Percentiles rank a stretch among this genome's conserved stretches.
These are phyloP conservation scores for Apodemus agrarius DNA, from an alignment of 2,797 vertebrate genomes.

Conservation along the genomic window DNA sequence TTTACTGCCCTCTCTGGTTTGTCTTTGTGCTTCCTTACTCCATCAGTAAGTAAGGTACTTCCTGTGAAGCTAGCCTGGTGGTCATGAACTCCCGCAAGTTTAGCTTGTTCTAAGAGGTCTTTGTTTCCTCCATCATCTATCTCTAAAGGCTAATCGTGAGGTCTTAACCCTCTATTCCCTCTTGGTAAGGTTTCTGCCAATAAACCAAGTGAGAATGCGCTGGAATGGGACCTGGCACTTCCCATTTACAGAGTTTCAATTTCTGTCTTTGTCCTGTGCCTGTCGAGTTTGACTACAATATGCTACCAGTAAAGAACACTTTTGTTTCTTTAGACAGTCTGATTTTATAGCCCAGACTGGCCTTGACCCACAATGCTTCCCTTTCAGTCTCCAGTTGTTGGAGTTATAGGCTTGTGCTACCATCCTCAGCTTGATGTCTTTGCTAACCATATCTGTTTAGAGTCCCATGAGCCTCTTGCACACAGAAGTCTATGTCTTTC, in stretches of 20 bases:
- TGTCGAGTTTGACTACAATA: background rate
- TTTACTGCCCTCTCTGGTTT: background rate
- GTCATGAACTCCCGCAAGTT: background rate
- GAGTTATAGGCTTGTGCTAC: background rate
- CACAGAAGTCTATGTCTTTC: background rate
- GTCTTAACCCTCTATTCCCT: background rate
- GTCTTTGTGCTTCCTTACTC: background rate
- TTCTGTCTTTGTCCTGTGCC: background rate
- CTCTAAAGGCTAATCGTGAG: background rate
- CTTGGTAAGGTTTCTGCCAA: background rate
- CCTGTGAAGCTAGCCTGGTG: background rate
- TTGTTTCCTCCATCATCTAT: background rate
- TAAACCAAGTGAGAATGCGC: background rate
- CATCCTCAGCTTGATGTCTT: background rate
- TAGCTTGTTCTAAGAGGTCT: background rate
- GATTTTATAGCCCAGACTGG: background rate
- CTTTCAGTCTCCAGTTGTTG: background rate
- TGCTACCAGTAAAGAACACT: background rate
- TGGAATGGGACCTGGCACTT: background rate
- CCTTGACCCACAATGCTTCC: background rate
- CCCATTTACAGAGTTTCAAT: background rate
- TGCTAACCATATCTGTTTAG: background rate
- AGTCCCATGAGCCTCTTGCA: background rate
- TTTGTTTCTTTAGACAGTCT: background rate
- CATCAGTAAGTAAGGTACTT: background rate